Conservation (phyloP, 2,113 vertebrate species). For the Triplophysa siluroides region DNA sequence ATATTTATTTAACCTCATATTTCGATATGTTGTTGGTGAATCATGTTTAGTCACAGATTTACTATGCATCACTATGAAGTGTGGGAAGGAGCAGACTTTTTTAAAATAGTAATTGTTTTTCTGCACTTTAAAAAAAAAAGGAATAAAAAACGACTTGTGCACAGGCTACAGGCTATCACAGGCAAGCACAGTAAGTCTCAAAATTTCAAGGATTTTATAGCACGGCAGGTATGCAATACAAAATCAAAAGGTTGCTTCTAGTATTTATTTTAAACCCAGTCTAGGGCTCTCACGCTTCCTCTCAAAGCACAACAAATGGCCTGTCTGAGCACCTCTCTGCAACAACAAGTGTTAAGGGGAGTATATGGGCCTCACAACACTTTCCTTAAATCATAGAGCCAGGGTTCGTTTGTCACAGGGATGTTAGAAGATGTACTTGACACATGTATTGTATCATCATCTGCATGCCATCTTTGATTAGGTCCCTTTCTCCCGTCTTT, state of each 20-base stretch:
- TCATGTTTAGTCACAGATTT: too few relatives aligned
- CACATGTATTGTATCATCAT: constrained; percentile 35
- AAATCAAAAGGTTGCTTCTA: neutral
- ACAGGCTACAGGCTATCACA: neutral
- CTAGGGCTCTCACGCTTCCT: constrained; percentile 16
- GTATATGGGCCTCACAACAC: constrained; percentile 34
- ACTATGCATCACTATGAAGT: too few relatives aligned
- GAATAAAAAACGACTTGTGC: too few relatives aligned
- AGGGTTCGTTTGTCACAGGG: constrained; percentile 8
- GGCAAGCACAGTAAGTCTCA: neutral
- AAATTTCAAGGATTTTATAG: constrained; percentile 7
- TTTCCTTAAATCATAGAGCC: constrained; percentile 34
- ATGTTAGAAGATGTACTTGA: constrained; percentile 23
- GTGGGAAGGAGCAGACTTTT: too few relatives aligned
- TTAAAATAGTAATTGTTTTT: too few relatives aligned
- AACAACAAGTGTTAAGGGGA: constrained; percentile 14
- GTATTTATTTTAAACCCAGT: constrained; percentile 25
- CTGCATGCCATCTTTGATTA: constrained; percentile 34
- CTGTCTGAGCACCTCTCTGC: constrained; percentile 2
- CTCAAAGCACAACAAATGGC: constrained; percentile 29
- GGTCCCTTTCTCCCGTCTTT: constrained; percentile 1
- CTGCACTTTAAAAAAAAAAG: too few relatives aligned
- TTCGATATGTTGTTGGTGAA: too few relatives aligned
- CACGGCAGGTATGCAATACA: neutral
- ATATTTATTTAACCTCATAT: too few relatives aligned